These are phyloP conservation scores for Molossus molossus DNA, from an alignment of 2,797 vertebrate genomes.

Conservation along the genomic window DNA sequence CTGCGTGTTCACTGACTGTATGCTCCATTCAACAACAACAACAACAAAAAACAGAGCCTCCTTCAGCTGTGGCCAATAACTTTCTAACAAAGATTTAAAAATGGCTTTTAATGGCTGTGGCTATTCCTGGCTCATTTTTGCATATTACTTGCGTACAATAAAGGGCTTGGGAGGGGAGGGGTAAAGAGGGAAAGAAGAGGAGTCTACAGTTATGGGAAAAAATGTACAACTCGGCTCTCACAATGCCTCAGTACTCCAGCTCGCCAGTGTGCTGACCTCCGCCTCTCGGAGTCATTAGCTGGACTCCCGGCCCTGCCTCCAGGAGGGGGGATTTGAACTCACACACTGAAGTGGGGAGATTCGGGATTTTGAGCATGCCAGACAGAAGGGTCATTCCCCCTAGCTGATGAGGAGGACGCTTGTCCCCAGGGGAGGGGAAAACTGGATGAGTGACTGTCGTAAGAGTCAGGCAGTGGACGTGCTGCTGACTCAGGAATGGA, in stretches of 20 bases:
- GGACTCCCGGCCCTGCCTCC: slow-evolving; percentile 88
- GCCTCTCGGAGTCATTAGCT: slow-evolving; percentile 90
- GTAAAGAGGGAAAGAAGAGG: not conserved
- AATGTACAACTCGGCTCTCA: slow-evolving; percentile 83
- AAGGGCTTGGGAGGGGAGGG: not conserved
- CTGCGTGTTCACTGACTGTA: not conserved
- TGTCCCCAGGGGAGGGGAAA: slow-evolving; percentile 84
- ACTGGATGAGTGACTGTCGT: slow-evolving; percentile 86
- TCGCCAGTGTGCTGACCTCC: slow-evolving; percentile 89
- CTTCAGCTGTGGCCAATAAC: slow-evolving; percentile 60
- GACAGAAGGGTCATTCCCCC: slow-evolving; percentile 87
- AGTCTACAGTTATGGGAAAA: slow-evolving; percentile 69
- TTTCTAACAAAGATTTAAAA: slow-evolving; percentile 70
- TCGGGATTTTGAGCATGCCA: slow-evolving; percentile 84
- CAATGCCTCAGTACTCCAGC: slow-evolving; percentile 86
- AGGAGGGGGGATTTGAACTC: slow-evolving; percentile 89
- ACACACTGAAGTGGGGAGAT: slow-evolving; percentile 79
- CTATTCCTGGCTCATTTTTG: slow-evolving; percentile 67
- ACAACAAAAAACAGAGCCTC: slow-evolving; percentile 36
- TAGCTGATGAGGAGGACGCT: slow-evolving; percentile 84
- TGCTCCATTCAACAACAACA: not conserved
- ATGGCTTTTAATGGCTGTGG: slow-evolving; percentile 62
- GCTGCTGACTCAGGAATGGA: slow-evolving; percentile 90
- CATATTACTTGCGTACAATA: slow-evolving; percentile 70
- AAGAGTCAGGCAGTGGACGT: slow-evolving; percentile 81